phyloP scores from a whole-genome alignment of 2,888 invertebrate genomes.

The Baronia brevicornis region DNA sequence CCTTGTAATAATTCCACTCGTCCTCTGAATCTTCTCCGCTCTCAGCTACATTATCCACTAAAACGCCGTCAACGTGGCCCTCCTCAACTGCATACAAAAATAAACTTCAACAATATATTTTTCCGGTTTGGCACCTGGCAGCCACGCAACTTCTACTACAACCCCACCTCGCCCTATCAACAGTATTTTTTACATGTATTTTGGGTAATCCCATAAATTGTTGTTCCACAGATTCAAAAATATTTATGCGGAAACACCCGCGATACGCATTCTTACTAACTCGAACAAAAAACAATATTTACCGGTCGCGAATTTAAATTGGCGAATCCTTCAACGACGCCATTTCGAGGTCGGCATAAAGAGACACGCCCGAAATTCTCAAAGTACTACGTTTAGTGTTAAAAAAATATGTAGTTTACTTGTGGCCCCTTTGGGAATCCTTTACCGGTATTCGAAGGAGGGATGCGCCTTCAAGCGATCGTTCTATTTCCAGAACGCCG shows the following conservation, averaged over 20 bases:
- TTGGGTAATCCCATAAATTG: too few relatives aligned
- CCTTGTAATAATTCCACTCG: slow-evolving; percentile 91
- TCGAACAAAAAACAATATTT: slow-evolving; percentile 46
- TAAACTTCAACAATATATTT: slow-evolving; percentile 28
- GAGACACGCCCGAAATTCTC: slow-evolving; percentile 59
- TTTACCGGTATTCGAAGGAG: slow-evolving; percentile 44
- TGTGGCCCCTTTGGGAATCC: slow-evolving; percentile 48
- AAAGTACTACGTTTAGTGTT: slow-evolving; percentile 15
- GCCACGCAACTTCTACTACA: slow-evolving; percentile 21
- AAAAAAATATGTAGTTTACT: slow-evolving; percentile 23
- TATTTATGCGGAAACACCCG: slow-evolving; percentile 30
- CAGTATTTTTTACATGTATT: too few relatives aligned
- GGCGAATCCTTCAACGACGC: slow-evolving; percentile 59
- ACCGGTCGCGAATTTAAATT: slow-evolving; percentile 70
- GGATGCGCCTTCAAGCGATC: slow-evolving; percentile 63
- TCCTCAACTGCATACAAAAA: slow-evolving; percentile 57
- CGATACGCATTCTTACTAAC: too few relatives aligned
- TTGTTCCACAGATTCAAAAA: too few relatives aligned
- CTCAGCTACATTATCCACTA: slow-evolving; percentile 84
- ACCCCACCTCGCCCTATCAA: slow-evolving; percentile 8
- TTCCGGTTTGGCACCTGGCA: slow-evolving; percentile 30
- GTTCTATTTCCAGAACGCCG: slow-evolving; percentile 72
- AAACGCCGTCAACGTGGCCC: slow-evolving; percentile 65
- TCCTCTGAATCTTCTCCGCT: slow-evolving; percentile 87
- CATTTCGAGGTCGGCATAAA: slow-evolving; percentile 55